phyloP scores from a whole-genome alignment of 2,888 invertebrate species.

The Sericinus montela region DNA sequence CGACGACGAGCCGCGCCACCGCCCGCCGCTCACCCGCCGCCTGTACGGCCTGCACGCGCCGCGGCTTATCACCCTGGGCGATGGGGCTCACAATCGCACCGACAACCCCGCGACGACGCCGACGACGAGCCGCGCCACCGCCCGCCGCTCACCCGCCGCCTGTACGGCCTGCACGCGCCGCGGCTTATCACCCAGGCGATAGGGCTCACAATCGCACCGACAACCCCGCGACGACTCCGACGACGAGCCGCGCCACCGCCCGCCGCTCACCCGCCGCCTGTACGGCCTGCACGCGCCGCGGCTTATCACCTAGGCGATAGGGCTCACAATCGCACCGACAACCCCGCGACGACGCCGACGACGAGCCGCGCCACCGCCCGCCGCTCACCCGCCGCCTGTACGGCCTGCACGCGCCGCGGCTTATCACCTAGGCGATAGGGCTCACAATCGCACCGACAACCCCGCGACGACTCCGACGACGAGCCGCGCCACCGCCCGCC shows the following conservation, averaged over 20 bases:
- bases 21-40: slow-evolving; percentile 88
- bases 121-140: slow-evolving; percentile 70
- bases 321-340: background rate
- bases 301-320: slow-evolving; percentile 81
- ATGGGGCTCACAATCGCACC: background rate
- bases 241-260: slow-evolving; percentile 77
- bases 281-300: slow-evolving; percentile 94
- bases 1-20: slow-evolving; percentile 64
- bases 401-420: slow-evolving; percentile 93
- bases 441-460: background rate
- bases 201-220: background rate
- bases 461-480: slow-evolving; percentile 82
- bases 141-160: slow-evolving; percentile 88
- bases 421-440: slow-evolving; percentile 79
- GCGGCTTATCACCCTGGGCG: slow-evolving; percentile 84
- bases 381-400: slow-evolving; percentile 89
- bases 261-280: slow-evolving; percentile 88
- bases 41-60: slow-evolving; percentile 95
- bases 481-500: slow-evolving; percentile 83
- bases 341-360: slow-evolving; percentile 83
- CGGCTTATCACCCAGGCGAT: slow-evolving; percentile 83
- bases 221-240: slow-evolving; percentile 85
- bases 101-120: slow-evolving; percentile 87
- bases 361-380: slow-evolving; percentile 80
- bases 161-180: slow-evolving; percentile 94